phyloP scores from a whole-genome alignment of 2,797 vertebrate genomes.

The Stomatorhinus walkeri region DNA sequence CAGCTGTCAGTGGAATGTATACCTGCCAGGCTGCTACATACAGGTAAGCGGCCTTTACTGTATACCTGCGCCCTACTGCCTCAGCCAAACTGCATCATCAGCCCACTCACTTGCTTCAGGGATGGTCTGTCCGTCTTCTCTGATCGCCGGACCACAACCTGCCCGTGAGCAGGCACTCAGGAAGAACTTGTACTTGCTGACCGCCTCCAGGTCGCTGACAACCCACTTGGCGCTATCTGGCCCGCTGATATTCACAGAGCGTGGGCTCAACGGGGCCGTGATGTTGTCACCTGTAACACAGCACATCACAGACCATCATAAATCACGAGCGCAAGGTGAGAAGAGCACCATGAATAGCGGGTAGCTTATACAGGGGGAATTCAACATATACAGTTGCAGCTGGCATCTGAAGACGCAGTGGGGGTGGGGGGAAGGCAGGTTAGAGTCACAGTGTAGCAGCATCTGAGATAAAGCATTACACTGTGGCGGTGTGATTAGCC shows the following conservation, averaged over 20 bases:
- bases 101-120: slow-evolving; percentile 71
- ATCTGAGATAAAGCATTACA: background rate
- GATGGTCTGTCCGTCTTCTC: slow-evolving; percentile 74
- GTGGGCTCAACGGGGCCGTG: slow-evolving; percentile 64
- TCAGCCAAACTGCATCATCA: background rate
- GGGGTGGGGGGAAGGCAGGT: background rate
- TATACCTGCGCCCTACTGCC: background rate
- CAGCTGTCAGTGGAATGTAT: background rate
- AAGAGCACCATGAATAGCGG: background rate
- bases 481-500: background rate
- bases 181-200: slow-evolving; percentile 87
- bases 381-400: background rate
- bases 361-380: background rate
- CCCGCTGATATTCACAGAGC: slow-evolving; percentile 63
- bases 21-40: background rate
- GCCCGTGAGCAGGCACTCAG: slow-evolving; percentile 75
- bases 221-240: slow-evolving; percentile 64
- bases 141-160: slow-evolving; percentile 77
- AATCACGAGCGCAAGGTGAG: background rate
- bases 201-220: slow-evolving; percentile 66
- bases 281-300: slow-evolving; percentile 76
- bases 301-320: slow-evolving; percentile 20
- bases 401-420: background rate
- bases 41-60: background rate
- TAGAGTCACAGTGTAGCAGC: background rate